Conservation (phyloP, 2,888 invertebrate genomes). For the Pantelozetes paolii region DNA sequence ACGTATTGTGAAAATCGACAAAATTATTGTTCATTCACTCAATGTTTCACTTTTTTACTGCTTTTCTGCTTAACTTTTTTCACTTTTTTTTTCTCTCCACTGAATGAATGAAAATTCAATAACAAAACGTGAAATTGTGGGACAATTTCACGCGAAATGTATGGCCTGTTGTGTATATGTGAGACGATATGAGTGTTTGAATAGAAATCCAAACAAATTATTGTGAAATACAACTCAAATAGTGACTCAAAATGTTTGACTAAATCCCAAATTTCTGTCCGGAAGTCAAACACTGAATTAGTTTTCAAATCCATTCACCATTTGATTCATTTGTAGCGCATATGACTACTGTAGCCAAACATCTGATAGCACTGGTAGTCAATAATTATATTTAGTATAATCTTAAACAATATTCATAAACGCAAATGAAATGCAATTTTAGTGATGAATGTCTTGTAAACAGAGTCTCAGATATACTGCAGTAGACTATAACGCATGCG, state of each 20-base stretch:
- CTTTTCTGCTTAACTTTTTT: background rate
- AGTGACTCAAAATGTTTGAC: background rate
- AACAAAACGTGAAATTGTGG: conserved; percentile 18
- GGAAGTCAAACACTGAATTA: conserved; percentile 22
- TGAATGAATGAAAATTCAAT: conserved; percentile 15
- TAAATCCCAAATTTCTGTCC: background rate
- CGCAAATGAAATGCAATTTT: background rate
- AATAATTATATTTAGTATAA: conserved; percentile 9
- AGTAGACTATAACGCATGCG: conserved; percentile 13
- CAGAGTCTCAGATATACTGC: background rate
- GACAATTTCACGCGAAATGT: conserved; percentile 33
- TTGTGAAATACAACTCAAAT: background rate
- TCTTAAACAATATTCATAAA: conserved; percentile 29
- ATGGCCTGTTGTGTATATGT: background rate
- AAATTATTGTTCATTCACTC: background rate
- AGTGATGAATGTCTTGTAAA: conserved; percentile 24
- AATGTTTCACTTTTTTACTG: background rate
- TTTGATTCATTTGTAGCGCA: background rate
- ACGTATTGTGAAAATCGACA: background rate
- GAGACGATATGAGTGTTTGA: background rate
- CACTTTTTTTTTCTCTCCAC: background rate
- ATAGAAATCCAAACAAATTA: background rate
- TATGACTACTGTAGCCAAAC: background rate
- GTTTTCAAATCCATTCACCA: no score
- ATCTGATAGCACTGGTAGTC: background rate